These are phyloP conservation scores for Drosophila pseudoananassae DNA, from an alignment of 1,140 invertebrate species.

Conservation along the genomic window DNA sequence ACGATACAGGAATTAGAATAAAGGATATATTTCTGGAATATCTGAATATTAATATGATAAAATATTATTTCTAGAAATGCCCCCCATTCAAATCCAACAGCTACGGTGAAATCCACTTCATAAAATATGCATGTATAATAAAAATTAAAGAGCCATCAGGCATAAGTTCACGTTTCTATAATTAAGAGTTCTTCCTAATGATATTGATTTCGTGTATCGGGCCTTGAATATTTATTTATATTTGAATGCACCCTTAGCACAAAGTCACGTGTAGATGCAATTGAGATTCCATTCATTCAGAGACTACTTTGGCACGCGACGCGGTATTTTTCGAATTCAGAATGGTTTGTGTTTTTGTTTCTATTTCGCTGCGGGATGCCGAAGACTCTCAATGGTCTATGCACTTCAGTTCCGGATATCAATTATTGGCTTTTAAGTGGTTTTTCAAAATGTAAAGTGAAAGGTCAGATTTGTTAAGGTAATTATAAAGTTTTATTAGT, in stretches of 20 bases:
- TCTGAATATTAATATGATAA: neutral
- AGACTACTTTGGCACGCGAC: constrained; percentile 39
- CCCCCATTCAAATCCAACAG: neutral
- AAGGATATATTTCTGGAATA: neutral
- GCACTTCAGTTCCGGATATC: constrained; percentile 61
- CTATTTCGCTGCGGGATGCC: constrained; percentile 18
- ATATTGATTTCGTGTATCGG: constrained; percentile 21
- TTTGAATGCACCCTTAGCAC: constrained; percentile 17
- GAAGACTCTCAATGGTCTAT: constrained; percentile 7
- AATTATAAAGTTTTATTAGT: constrained; percentile 1
- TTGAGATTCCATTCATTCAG: constrained; percentile 36
- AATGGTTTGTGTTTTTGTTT: constrained; percentile 10
- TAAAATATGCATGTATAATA: neutral
- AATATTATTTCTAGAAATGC: neutral
- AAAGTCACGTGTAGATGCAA: constrained; percentile 32
- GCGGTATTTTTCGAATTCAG: constrained; percentile 12
- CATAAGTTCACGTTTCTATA: constrained; percentile 12
- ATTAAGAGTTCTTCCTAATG: constrained; percentile 24
- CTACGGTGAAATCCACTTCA: constrained; percentile 2
- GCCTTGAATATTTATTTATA: constrained; percentile 11
- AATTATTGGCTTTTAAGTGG: constrained; percentile 64
- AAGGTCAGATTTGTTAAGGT: constrained; percentile 1
- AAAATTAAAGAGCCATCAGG: neutral
- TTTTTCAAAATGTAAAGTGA: neutral
- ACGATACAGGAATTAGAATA: neutral